Base-by-base conservation (phyloP, 1,140 invertebrate genomes). In the Tribolium castaneum region DNA sequence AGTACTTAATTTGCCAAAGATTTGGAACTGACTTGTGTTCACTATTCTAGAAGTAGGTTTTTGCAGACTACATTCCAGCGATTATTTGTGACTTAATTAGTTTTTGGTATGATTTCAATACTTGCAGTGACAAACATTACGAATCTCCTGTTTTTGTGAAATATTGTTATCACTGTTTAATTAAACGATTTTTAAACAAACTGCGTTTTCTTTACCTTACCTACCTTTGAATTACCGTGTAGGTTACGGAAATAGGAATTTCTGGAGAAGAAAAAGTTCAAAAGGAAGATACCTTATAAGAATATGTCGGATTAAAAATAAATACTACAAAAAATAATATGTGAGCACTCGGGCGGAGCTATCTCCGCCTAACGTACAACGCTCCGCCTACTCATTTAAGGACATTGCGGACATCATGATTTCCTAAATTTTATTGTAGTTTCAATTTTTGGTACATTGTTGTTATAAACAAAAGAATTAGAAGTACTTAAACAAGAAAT, bases 1-100 rank as follows among this genome's bases (percentile, higher is more conserved):
- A 30, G 59, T 66, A 66, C 59, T 66, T 66, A 66, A 66, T 66
- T 62, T 66, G 59, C 59, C 59, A 66, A 66, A 66, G 59, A 66
- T 34, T 35, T 66, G 25, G 25, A 66, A 35, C n/a, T 66, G 30
- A 66, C 12, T 66, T 66, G 59, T 66, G 59, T 66, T 66, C 59
- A 66, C 9, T 39, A 66, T 14, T n/a, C 13, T 66, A 66, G 25
- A 39, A 66, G 7, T 66, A 66, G 30, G 3, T 12, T 35, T 66
- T 35, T 34, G 34, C 30, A 6, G n/a, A n/a, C n/a, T 12, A 66
- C 59, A 66, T 66, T 66, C 59, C 59, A 35, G 13, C 12, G n/a
- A 66, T 35, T 5, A 35, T 66, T 66, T 66, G 12, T 34, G 25
- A 66, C 59, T 66, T 59, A 59, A n/a, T 59, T n/a, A 45, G 39